Evolutionary conservation across 2,113 vertebrate genomes (phyloP), one percentile per base, ranked within the genome.

Genomic region (Onychostoma macrolepis): DNA sequence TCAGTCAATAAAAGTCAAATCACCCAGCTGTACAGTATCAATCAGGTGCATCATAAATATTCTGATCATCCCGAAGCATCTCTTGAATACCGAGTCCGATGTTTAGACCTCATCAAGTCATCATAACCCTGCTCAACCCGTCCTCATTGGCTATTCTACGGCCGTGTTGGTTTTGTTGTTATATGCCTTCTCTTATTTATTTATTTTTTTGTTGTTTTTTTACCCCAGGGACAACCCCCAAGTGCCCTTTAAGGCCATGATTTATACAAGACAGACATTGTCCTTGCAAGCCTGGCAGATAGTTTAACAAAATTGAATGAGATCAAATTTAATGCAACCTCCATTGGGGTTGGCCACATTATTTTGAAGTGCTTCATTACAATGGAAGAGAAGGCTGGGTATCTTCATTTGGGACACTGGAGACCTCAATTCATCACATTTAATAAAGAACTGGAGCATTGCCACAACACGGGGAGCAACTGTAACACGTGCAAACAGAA

Each of bases 281-380:
- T 93, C 94, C 93, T 95, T 94, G 92, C 90, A 91, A 92, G 92
- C 89, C 92, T 93, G 93, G 92, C 91, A 86, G 92, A 93, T 84
- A 91, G 92, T 92, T 92, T 93, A 94, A 94, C 93, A 93, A 94
- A 94, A 95, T 94, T 94, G 92, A 94, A 92, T 88, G 91, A 93
- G 93, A 93, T 94, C 92, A 94, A 94, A 93, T 95, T 94, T 93
- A 92, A 88, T 91, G 89, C 93, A 93, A 92, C 91, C 90, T 92
- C 93, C 93, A 91, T 89, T 92, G 93, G 89, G 92, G 88, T 84
- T 91, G 92, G 93, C 89, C 92, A 84, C 90, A 93, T 95, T 93
- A 91, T 94, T 94, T 93, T 93, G 91, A 94, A 94, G 92, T 92
- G 93, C 92, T 95, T 94, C 92, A 94, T 94, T 94, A 94, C 88